Evolutionary conservation across 2,113 vertebrate genomes (phyloP), one percentile per base, ranked within the genome.

Genomic region (Ailurus styani): DNA sequence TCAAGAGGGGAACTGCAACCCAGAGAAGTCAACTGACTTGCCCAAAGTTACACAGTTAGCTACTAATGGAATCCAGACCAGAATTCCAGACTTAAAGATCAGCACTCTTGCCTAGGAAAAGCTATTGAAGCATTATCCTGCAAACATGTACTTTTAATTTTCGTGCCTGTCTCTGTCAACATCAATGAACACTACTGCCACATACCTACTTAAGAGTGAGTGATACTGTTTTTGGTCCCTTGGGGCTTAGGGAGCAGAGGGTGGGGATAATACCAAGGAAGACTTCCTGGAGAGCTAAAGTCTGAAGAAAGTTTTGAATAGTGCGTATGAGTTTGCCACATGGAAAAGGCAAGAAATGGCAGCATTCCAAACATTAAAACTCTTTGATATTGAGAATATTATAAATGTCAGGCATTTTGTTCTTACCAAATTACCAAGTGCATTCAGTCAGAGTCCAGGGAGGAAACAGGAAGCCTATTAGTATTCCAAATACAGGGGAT

Each of bases 401-500:
- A 66, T 37, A 87, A 70, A 79, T 88, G 57, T 72, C 34, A 87
- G 6, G 34, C 68, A 34, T 84, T 14, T 54, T 82, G 14, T 93
- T 84, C 79, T 96, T 37, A 73, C 45, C 72, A 91, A 84, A 88
- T 86, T 92, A 62, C 14, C 11, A 37, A 37, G 25, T 68, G 7
- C 60, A 79, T 84, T 84, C 47, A 93, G 25, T 82, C 75, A 87
- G 81, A 84, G 37, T 68, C 45, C 50, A 90, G 88, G 83, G 54
- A 93, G 75, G n/a, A 94, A 90, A 52, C 18, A 86, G 34, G 68
- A 94, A 90, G 34, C 68, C 95, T 17, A 77, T 73, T 64, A 70
- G 7, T 95, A 84, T 93, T 90, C 95, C 86, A 95, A 96, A 84
- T 54, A 79, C 31, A 87, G n/a, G 13, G 6, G 7, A n/a, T 64